Conservation (phyloP, 2,888 invertebrate species). For the Platycnemis pennipes region DNA sequence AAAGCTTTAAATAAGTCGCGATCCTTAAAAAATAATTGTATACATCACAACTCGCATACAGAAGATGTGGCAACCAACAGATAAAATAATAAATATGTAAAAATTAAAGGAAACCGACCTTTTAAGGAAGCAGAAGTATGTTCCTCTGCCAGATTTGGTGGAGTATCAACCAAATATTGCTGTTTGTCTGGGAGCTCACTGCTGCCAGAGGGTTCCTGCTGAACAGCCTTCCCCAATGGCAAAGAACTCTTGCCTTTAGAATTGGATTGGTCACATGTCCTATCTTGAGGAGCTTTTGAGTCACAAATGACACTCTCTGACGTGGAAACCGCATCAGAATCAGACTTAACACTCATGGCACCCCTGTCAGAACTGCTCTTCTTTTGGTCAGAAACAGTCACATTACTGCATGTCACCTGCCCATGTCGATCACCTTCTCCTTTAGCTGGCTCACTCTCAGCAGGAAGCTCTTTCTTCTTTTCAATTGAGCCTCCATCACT, state of each 20-base stretch:
- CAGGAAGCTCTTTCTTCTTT: neutral
- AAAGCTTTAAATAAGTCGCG: too few species aligned
- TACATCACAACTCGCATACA: too few species aligned
- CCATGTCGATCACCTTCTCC: neutral
- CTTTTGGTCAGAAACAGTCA: neutral
- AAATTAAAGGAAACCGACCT: neutral
- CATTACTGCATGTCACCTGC: neutral
- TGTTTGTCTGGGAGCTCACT: neutral
- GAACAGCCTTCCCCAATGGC: neutral
- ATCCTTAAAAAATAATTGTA: too few species aligned
- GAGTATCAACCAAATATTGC: neutral
- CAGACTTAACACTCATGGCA: neutral
- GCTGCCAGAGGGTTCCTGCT: neutral
- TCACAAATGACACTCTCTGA: neutral
- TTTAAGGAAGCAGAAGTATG: neutral
- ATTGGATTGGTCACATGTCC: neutral
- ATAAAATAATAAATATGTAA: neutral
- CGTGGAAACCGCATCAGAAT: neutral
- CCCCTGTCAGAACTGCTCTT: neutral
- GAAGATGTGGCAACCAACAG: too few species aligned
- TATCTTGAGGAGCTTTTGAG: neutral
- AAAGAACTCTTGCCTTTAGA: neutral
- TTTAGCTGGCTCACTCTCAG: neutral
- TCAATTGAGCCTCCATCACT: slow-evolving; percentile 19
- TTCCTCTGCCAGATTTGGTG: neutral